Evolutionary conservation across 1,140 invertebrate genomes (phyloP), one percentile per base, ranked within the genome.

Genomic region (Hylaeus volcanicus): DNA sequence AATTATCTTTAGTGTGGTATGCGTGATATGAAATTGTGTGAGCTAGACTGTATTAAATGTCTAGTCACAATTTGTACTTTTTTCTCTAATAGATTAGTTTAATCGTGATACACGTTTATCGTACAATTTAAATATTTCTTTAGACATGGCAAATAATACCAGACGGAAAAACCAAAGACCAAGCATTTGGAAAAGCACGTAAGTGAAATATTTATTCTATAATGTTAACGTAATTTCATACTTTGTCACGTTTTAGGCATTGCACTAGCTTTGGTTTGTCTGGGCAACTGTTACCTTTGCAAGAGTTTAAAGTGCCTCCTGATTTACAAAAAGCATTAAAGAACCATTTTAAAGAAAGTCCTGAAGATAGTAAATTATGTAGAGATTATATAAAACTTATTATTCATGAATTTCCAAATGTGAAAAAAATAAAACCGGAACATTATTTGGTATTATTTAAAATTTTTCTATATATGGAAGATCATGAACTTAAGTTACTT

Each of bases 401-500:
- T 53, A 15, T 26, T 26, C 26, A 74, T 43, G 63, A 15, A 61
- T 63, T 86, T 3, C 15, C 9, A 61, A 9, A 61, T 6, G 5
- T 84, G 48, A 60, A 81, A 15, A 71, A 2, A 0, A 78, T 86
- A 78, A 4, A 53, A 0, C 1, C 61, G 14, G 0, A 85, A 3
- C 95, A 95, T 90, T 96, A 96, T 88, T 90, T 87, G 61, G 88
- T 94, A 41, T 92, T 94, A 86, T 97, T 97, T 90, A 94, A 96
- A 81, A 91, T 94, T 9, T 92, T 98, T 26, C 88, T 98, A 14
- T 96, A 96, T 90, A 90, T 98, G 65, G 97, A 98, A 91, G 96
- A 98, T 93, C 94, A 96, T 77, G 92, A 95, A 88, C 91, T 93
- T 81, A 94, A 95, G 55, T 89, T 96, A 6, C 92, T 94, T 74